Conservation (phyloP, 23 tunicate species). For the Oikopleura vanhoeffeni region DNA sequence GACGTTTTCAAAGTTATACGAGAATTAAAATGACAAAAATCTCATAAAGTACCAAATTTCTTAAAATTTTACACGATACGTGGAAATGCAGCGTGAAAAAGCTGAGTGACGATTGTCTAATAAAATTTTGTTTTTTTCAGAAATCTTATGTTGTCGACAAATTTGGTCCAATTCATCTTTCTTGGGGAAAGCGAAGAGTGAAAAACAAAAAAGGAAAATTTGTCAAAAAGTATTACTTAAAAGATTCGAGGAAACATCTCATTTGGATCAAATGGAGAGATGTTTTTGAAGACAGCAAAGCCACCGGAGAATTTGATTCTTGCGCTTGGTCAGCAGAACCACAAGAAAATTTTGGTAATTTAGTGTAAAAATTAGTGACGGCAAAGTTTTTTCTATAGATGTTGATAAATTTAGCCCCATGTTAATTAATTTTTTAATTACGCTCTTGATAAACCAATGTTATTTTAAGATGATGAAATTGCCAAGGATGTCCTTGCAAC, state of each 20-base stretch:
- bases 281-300: background rate
- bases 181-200: background rate
- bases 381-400: no score
- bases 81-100: no score
- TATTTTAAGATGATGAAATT: no score
- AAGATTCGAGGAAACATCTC: background rate
- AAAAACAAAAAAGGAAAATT: background rate
- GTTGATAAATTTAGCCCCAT: no score
- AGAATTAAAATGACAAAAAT: background rate
- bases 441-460: no score
- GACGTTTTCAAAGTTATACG: background rate
- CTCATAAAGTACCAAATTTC: background rate
- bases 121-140: no score
- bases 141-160: background rate
- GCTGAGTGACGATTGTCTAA: no score
- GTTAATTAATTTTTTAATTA: no score
- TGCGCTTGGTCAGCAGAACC: background rate
- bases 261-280: background rate
- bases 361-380: no score
- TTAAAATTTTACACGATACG: no score
- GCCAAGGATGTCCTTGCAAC: background rate
- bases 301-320: background rate
- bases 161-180: background rate
- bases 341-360: no score
- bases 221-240: background rate